Evolutionary conservation across 2,888 invertebrate species (phyloP), one percentile per base, ranked within the genome.

Genomic region (Calameuta filiformis): DNA sequence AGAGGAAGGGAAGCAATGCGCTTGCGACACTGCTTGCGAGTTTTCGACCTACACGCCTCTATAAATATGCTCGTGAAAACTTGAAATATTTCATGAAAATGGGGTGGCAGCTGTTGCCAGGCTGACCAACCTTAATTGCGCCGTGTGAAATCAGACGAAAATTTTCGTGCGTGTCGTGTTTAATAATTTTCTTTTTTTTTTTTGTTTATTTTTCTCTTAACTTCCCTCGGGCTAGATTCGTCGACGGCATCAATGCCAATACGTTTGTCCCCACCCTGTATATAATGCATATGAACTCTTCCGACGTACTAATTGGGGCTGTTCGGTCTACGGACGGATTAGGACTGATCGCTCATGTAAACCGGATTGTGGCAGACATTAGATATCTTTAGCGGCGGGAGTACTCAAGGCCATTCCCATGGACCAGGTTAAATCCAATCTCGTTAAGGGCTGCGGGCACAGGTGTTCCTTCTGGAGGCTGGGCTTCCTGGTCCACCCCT

Each of bases 41-140:
- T 30, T 33, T 34, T 35, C 74, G 74, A 74, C 74, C 37, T 35
- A 74, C 35, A 34, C 74, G 35, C 74, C 34, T 74, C 30, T 35
- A 74, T 74, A 74, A 35, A 40, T 31, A 73, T 76, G 77, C 68
- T n/a, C 56, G 73, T 56, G 56, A 69, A 31, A 77, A 77, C 73
- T 73, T 76, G 79, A 74, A 35, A 85, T 87, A 86, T 86, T 84
- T 80, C 84, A 85, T 83, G 82, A 81, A 80, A 83, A 83, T 81
- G 82, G 81, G 86, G 83, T 83, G 83, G 83, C 88, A 87, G 85
- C 86, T 88, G 88, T 83, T 82, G 77, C 80, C 77, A 69, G 75
- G 78, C 56, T 56, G 56, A 77, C 77, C 77, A 81, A 79, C 81
- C 81, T 84, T 83, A 83, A 82, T 84, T 81, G 82, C 77, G 56